A percentile compares a stretch with the other conserved stretches of the same genome.
phyloP scores from a whole-genome alignment of 2,113 vertebrate species.

The Dryoscopus gambensis region DNA sequence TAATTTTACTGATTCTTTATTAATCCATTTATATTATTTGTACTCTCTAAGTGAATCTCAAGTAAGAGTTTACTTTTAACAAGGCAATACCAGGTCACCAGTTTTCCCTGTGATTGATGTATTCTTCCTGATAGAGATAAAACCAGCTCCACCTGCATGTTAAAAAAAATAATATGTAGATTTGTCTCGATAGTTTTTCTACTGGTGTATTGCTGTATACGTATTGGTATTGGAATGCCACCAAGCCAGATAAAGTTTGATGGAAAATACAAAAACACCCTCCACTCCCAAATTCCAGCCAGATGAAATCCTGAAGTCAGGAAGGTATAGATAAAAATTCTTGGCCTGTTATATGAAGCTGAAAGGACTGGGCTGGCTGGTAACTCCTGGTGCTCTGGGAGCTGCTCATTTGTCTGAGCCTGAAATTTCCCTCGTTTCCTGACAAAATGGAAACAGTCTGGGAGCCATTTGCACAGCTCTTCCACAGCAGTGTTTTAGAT shows the following conservation, averaged over 20 bases:
- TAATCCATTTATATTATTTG: neutral
- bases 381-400: neutral
- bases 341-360: neutral
- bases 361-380: neutral
- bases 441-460: neutral
- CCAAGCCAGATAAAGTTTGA: neutral
- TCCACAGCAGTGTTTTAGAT: neutral
- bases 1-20: conserved; percentile 6
- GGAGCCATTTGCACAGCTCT: neutral
- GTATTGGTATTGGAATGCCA: neutral
- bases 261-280: neutral
- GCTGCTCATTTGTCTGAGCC: neutral
- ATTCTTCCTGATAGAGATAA: neutral
- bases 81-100: neutral
- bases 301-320: neutral
- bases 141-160: neutral
- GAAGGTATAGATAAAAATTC: neutral
- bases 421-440: neutral
- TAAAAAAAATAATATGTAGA: neutral
- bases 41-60: neutral
- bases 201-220: neutral
- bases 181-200: neutral
- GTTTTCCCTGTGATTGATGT: neutral
- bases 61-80: neutral
- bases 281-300: neutral